Evolutionary conservation across 2,797 vertebrate genomes (phyloP).

Genomic region (Vespertilio murinus): DNA sequence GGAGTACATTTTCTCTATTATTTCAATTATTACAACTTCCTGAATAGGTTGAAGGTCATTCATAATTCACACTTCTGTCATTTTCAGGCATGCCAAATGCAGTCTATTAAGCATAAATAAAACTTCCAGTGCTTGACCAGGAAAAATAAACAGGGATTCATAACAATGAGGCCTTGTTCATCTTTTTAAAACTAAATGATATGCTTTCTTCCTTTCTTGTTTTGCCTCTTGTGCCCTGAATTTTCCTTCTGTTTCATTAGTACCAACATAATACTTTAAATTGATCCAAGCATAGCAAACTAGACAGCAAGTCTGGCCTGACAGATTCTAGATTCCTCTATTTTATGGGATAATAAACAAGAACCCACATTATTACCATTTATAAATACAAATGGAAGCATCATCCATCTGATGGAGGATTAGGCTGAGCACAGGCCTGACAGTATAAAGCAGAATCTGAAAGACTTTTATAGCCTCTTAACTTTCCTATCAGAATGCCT

Average conservation of each 20-base stretch:
- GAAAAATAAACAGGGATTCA: constrained; percentile 85
- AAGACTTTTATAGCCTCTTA: constrained; percentile 59
- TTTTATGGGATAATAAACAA: constrained; percentile 57
- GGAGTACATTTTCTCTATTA: constrained; percentile 85
- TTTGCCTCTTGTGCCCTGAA: constrained; percentile 55
- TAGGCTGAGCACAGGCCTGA: constrained; percentile 26
- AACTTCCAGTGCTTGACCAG: constrained; percentile 86
- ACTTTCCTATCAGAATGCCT: constrained; percentile 42
- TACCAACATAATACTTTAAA: constrained; percentile 68
- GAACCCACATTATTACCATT: constrained; percentile 1
- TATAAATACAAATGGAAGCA: constrained; percentile 34
- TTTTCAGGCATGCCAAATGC: constrained; percentile 86
- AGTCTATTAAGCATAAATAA: constrained; percentile 88
- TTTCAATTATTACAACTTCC: constrained; percentile 90
- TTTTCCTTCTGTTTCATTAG: constrained; percentile 71
- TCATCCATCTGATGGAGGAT: constrained; percentile 2
- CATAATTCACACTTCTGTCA: constrained; percentile 89
- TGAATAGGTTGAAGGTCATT: constrained; percentile 86
- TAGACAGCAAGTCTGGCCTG: not conserved
- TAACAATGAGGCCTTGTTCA: constrained; percentile 85
- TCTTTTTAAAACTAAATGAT: constrained; percentile 81
- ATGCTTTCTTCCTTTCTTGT: constrained; percentile 63
- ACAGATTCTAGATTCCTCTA: constrained; percentile 34
- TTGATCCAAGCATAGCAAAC: constrained; percentile 47
- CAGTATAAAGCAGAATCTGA: constrained; percentile 30